Base-by-base conservation (phyloP, 2,797 vertebrate species). In the Brachyrhaphis roseni region DNA sequence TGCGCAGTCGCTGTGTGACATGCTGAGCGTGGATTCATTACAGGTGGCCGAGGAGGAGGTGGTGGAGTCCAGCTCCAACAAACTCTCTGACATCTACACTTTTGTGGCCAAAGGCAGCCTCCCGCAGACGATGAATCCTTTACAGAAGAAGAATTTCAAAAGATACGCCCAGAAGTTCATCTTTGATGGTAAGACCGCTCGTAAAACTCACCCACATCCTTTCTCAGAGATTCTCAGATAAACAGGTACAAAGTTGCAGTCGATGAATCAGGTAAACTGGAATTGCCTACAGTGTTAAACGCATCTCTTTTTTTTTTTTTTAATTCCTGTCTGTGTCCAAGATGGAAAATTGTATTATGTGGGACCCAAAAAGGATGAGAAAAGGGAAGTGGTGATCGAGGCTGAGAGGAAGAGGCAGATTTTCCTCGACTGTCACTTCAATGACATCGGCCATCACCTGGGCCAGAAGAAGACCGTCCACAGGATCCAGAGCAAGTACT, bases 391-490 rank as follows among this genome's bases (percentile, higher is more conserved):
- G 76, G 96, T 98, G 47, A 97, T 97, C 20, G 97, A 98, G 62
- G 94, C 95, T 0, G 96, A 97, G 55, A 93, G 93, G 74, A 96
- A 97, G 91, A 94, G 95, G 11, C 94, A 98, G 80, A 96, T 98
- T 43, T 98, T 98, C 46, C 92, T 97, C 0, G 97, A 98, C 72
- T 97, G 96, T 83, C 97, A 98, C 81, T 97, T 97, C 84, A 96
- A 94, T 0, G 97, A 98, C 55, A 94, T 96, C 0, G 97, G 97
- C 1, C 96, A 96, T 91, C 97, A 98, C 74, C 90, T 98, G 78
- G 97, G 97, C 23, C 97, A 98, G 82, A 98, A 98, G 59, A 98
- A 98, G 90, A 98, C 97, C 0, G 96, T 97, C 57, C 96, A 97
- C 93, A 91, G 96, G 70, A 97, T 98, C 84, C 97, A 98, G 94